These are phyloP conservation scores for Brachionichthys hirsutus DNA, from an alignment of 2,113 vertebrate genomes.

Conservation along the genomic window DNA sequence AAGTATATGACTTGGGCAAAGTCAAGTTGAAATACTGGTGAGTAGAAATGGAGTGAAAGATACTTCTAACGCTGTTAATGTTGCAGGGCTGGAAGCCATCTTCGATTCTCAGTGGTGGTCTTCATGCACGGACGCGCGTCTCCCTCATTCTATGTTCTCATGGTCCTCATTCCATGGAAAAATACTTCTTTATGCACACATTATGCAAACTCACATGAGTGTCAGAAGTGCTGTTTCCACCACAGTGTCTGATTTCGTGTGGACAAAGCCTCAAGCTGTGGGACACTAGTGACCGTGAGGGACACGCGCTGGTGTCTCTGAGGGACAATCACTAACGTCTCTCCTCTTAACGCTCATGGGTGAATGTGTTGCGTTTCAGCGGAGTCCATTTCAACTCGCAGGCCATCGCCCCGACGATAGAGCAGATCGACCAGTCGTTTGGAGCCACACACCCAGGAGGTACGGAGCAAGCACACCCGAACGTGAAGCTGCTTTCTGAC, in stretches of 20 bases:
- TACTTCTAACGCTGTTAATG: background rate
- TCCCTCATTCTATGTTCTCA: too few relatives aligned
- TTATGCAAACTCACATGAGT: too few relatives aligned
- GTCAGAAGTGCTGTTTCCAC: too few relatives aligned
- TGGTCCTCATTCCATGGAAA: too few relatives aligned
- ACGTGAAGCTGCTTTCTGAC: background rate
- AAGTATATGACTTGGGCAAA: constrained; percentile 99
- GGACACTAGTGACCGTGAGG: too few relatives aligned
- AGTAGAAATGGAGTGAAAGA: constrained; percentile 65
- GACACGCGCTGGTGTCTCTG: too few relatives aligned
- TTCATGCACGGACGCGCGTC: too few relatives aligned
- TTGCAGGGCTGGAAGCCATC: too few relatives aligned
- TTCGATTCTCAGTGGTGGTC: too few relatives aligned
- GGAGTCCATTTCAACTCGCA: constrained; percentile 99
- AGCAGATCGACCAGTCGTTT: constrained; percentile 99
- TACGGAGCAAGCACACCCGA: constrained; percentile 54
- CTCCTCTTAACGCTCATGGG: background rate
- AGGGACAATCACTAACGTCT: background rate
- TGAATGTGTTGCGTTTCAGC: constrained; percentile 72
- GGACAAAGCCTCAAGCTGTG: too few relatives aligned
- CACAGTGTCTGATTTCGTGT: too few relatives aligned
- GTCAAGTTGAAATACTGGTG: constrained; percentile 99
- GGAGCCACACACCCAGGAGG: constrained; percentile 99
- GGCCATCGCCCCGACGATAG: constrained; percentile 97
- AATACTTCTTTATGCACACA: too few relatives aligned